Evolutionary conservation across 1,140 invertebrate species (phyloP), one percentile per base, ranked within the genome.

Genomic region (Monochamus saltuarius): DNA sequence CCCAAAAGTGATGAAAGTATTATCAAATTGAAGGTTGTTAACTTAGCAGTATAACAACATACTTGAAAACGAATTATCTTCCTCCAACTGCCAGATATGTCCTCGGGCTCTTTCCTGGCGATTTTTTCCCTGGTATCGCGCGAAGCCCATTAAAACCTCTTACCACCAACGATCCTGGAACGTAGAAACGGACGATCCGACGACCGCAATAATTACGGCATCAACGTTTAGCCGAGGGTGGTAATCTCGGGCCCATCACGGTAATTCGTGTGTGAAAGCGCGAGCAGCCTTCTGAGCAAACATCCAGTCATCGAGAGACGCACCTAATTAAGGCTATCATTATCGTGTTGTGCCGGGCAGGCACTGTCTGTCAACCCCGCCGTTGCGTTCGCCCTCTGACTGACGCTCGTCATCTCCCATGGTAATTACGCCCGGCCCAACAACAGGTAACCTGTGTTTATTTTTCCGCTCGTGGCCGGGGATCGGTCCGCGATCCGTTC

Each of bases 301-400:
- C 45, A 56, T 56, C 53, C 11, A 39, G 47, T 51, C 49, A 52
- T 59, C 56, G 52, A 51, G 52, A 59, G 29, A 49, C 53, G 38
- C 38, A 19, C 47, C 47, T 56, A 62, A 62, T 62, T 62, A 56
- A 50, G 39, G 13, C 53, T 55, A 55, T 62, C 60, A 62, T 62
- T 62, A 62, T 62, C 60, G 56, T 62, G 60, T 62, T 62, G 52
- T 17, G 37, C 22, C 14, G 37, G 38, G 47, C 53, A 56, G 54
- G 49, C 60, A 47, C 13, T 36, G 60, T 56, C 60, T 62, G 54
- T 62, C 54, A 62, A 56, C 60, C 42, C 39, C 52, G 59, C 45
- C 52, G 53, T 45, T 61, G 39, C 43, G 40, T 53, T n/a, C 51
- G 35, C 16, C 9, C 10, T 40, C 51, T 53, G 51, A 53, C 51